These are phyloP conservation scores for Drosophila rhopaloa DNA, from an alignment of 1,140 invertebrate species.

Conservation along the genomic window DNA sequence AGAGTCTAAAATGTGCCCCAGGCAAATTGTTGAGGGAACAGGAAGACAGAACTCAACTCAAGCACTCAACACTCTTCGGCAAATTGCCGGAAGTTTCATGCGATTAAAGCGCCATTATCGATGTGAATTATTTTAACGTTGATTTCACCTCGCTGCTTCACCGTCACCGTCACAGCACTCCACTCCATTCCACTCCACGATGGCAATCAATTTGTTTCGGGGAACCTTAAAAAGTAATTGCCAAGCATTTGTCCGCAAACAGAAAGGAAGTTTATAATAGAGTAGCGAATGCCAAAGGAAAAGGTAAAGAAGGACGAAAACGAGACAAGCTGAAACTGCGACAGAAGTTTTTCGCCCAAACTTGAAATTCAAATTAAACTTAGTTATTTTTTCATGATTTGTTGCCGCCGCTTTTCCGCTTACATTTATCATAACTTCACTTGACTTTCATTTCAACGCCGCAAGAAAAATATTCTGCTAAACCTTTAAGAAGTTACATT, in stretches of 20 bases:
- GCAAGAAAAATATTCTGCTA: conserved; percentile 3
- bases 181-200: conserved; percentile 8
- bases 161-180: conserved; percentile 8
- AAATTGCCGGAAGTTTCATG: conserved; percentile 81
- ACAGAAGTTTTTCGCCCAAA: conserved; percentile 60
- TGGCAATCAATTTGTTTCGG: conserved; percentile 74
- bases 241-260: conserved; percentile 68
- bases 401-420: conserved; percentile 24
- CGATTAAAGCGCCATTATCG: conserved; percentile 81
- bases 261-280: conserved; percentile 46
- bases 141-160: conserved; percentile 35
- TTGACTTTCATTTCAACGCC: conserved; percentile 20
- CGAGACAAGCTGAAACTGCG: conserved; percentile 26
- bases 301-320: conserved; percentile 12
- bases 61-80: conserved; percentile 70
- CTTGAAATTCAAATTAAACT: conserved; percentile 82
- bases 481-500: not conserved
- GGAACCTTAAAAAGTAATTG: conserved; percentile 75
- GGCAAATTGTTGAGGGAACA: conserved; percentile 60
- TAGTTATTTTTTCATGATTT: conserved; percentile 69
- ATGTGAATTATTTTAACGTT: conserved; percentile 79
- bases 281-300: conserved; percentile 31
- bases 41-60: conserved; percentile 31
- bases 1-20: conserved; percentile 35
- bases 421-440: conserved; percentile 69